Percentiles rank a stretch among this genome's conserved stretches.
Evolutionary conservation across 2,797 vertebrate genomes (phyloP).

Genomic region (Chiroxiphia lanceolata): DNA sequence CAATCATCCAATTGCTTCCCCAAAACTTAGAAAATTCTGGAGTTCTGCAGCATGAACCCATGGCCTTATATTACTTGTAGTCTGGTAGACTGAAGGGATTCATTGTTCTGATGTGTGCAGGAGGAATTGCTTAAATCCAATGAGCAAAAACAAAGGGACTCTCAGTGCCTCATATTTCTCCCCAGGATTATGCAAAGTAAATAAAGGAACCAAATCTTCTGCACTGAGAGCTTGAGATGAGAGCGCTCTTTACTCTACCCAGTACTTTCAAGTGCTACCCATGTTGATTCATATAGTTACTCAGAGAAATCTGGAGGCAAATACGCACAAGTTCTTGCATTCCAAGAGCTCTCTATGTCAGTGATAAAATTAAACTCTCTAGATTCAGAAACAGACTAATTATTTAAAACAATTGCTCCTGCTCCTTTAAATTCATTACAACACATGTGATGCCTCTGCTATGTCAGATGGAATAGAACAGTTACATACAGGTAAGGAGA

Average conservation of each 20-base stretch:
- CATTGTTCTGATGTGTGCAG: slow-evolving; percentile 52
- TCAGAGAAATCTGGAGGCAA: background rate
- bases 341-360: background rate
- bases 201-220: slow-evolving; percentile 36
- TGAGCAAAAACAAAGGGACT: slow-evolving; percentile 60
- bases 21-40: background rate
- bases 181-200: slow-evolving; percentile 35
- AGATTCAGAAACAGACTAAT: background rate
- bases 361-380: background rate
- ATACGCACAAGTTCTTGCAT: background rate
- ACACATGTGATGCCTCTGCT: background rate
- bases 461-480: background rate
- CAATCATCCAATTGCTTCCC: background rate
- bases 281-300: background rate
- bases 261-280: background rate
- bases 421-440: background rate
- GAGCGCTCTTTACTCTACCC: slow-evolving; percentile 3
- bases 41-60: background rate
- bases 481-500: background rate
- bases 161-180: slow-evolving; percentile 45
- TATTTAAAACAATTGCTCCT: background rate
- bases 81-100: slow-evolving; percentile 26
- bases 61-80: background rate
- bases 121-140: slow-evolving; percentile 44
- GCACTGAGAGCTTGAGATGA: background rate